Conservation (phyloP, 2,888 invertebrate species). For the Anthoptus insignis region DNA sequence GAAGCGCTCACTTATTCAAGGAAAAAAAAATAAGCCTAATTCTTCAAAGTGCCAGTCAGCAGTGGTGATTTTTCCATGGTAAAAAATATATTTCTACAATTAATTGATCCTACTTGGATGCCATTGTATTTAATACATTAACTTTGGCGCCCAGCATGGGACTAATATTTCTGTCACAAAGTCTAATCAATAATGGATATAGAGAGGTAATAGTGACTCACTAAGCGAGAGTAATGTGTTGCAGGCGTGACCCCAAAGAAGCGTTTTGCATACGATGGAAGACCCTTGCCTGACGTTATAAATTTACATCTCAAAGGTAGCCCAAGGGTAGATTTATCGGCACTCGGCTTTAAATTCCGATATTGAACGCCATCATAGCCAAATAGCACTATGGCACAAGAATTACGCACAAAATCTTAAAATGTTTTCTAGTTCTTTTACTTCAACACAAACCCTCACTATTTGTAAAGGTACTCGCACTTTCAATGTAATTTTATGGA, state of each 20-base stretch:
- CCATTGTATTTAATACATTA: background rate
- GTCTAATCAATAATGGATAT: background rate
- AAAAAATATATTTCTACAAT: too few relatives aligned
- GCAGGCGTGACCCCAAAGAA: conserved; percentile 69
- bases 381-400: conserved; percentile 13
- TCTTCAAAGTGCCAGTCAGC: too few relatives aligned
- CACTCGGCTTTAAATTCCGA: conserved; percentile 20
- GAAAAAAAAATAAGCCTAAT: too few relatives aligned
- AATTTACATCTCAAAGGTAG: conserved; percentile 84
- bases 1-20: too few relatives aligned
- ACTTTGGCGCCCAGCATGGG: conserved; percentile 3
- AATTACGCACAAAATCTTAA: conserved; percentile 2
- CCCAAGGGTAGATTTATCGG: conserved; percentile 27
- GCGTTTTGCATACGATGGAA: conserved; percentile 79
- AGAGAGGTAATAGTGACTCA: background rate
- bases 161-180: background rate
- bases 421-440: background rate
- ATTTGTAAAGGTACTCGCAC: background rate
- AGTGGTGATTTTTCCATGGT: too few relatives aligned
- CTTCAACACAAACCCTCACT: background rate
- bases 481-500: background rate
- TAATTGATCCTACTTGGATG: background rate
- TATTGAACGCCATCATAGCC: background rate
- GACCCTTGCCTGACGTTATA: conserved; percentile 76
- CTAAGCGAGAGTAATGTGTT: conserved; percentile 51